phyloP scores from a whole-genome alignment of 2,888 invertebrate genomes.

The Trissoscelio sp. region DNA sequence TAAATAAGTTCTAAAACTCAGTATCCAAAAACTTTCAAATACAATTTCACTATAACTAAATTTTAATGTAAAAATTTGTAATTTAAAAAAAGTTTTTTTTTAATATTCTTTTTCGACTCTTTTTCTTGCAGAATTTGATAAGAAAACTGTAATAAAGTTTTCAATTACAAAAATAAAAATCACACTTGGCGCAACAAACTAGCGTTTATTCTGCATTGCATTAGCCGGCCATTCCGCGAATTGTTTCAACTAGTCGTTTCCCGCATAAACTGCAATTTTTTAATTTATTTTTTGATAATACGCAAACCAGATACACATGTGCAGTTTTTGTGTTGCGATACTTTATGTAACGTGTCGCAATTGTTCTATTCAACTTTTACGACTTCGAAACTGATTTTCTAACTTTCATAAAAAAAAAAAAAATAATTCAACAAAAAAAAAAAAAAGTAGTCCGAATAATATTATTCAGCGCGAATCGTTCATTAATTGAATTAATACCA shows the following conservation, averaged over 20 bases:
- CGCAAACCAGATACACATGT: too few species aligned
- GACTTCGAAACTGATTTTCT: constrained; percentile 12
- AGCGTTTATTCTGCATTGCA: constrained; percentile 7
- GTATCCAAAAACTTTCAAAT: too few species aligned
- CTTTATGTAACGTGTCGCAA: constrained; percentile 2
- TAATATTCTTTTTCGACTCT: too few species aligned
- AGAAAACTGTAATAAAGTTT: too few species aligned
- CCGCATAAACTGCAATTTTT: constrained; percentile 19
- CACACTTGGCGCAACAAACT: constrained; percentile 13
- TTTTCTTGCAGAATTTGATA: too few species aligned
- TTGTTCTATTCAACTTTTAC: neutral
- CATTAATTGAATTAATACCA: constrained; percentile 24
- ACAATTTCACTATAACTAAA: too few species aligned
- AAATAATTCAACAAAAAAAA: neutral
- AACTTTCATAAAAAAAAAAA: neutral
- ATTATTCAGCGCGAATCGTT: neutral
- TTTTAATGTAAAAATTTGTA: too few species aligned
- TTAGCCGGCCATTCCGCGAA: neutral
- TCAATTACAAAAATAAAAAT: too few species aligned
- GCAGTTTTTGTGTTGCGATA: neutral
- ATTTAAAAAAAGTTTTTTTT: too few species aligned
- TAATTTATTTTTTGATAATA: constrained; percentile 11
- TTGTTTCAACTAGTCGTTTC: constrained; percentile 19
- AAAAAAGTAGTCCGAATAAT: neutral
- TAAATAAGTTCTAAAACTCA: too few species aligned